Conservation (phyloP, 2,113 vertebrate genomes). For the Cinclus mexicanus region DNA sequence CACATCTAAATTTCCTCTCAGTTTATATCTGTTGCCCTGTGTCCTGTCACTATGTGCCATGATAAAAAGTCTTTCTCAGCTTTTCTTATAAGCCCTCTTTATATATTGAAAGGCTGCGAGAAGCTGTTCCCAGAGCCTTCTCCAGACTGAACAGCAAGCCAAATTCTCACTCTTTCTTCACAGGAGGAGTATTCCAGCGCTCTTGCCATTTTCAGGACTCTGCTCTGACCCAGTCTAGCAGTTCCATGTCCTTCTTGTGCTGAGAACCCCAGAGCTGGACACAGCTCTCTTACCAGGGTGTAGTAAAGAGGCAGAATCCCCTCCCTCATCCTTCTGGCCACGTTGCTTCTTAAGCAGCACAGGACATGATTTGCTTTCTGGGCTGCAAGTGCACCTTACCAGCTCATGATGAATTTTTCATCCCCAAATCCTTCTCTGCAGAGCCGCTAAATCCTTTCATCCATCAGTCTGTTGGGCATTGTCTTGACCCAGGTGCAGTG, state of each 20-base stretch:
- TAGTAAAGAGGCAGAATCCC: neutral
- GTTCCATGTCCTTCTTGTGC: neutral
- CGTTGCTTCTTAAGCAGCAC: neutral
- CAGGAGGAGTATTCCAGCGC: neutral
- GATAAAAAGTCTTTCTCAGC: neutral
- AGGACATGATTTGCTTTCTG: neutral
- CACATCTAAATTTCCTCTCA: neutral
- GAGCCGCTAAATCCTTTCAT: neutral
- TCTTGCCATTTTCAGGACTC: neutral
- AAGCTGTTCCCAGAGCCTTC: neutral
- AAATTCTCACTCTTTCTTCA: neutral
- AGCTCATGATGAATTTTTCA: neutral
- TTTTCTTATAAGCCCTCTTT: neutral
- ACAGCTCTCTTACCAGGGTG: neutral
- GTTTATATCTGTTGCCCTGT: neutral
- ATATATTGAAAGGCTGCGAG: neutral
- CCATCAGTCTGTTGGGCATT: neutral
- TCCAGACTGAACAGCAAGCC: neutral
- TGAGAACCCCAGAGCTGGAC: neutral
- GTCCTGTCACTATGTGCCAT: neutral
- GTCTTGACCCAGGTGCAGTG: neutral
- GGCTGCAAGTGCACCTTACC: neutral
- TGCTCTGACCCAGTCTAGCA: neutral
- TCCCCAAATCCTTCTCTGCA: neutral
- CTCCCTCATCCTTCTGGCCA: neutral